phyloP scores from a whole-genome alignment of 92 coral and sea anemone genomes.

The Phymanthus crucifer region DNA sequence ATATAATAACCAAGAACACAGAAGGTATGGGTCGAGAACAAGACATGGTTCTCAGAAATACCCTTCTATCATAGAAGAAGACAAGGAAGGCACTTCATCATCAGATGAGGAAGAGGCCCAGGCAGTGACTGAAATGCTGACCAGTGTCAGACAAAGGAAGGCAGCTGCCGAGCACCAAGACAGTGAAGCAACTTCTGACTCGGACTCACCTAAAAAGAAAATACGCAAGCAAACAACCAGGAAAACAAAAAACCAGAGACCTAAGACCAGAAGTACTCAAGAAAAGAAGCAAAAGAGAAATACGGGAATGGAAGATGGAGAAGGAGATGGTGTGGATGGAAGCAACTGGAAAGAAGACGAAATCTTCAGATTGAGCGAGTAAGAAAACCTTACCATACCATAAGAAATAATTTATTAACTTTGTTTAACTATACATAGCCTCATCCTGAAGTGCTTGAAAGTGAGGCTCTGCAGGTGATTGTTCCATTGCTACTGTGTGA shows the following conservation, averaged over 20 bases:
- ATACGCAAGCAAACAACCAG: not conserved
- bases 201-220: slow-evolving; percentile 1
- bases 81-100: not conserved
- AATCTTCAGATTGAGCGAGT: slow-evolving; percentile 55
- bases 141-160: slow-evolving; percentile 3
- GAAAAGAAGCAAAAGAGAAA: not conserved
- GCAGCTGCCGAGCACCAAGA: slow-evolving; percentile 1
- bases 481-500: no score
- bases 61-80: not conserved
- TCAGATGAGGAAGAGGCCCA: slow-evolving; percentile 20
- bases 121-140: slow-evolving; percentile 10
- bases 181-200: not conserved
- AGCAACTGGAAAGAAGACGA: slow-evolving; percentile 58
- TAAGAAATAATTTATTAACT: no score
- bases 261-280: not conserved
- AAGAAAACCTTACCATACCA: slow-evolving; percentile 12
- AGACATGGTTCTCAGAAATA: not conserved
- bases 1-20: not conserved
- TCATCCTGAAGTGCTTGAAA: no score
- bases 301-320: slow-evolving; percentile 9
- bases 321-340: slow-evolving; percentile 18
- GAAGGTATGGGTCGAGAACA: not conserved
- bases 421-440: no score
- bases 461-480: no score
- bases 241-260: not conserved